These are phyloP conservation scores for Ifrita kowaldi DNA, from an alignment of 2,113 vertebrate species.

Conservation along the genomic window DNA sequence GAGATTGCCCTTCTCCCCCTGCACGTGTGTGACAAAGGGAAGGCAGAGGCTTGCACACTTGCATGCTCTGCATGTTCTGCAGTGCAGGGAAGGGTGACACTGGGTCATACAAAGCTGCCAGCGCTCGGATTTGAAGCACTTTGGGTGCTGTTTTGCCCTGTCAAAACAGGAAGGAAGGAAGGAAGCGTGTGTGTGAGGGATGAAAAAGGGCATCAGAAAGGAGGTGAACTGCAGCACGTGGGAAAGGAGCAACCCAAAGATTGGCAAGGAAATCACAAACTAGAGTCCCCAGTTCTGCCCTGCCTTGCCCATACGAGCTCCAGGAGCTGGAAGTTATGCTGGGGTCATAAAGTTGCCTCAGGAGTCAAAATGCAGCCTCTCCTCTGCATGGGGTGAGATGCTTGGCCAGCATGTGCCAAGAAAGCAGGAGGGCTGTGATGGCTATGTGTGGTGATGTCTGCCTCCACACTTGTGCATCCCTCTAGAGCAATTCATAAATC, in stretches of 20 bases:
- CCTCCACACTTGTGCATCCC: not conserved
- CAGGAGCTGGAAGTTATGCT: not conserved
- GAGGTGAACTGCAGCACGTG: not conserved
- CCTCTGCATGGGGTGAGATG: not conserved
- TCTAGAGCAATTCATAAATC: not conserved
- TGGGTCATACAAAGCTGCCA: slow-evolving; percentile 39
- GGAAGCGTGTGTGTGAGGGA: not conserved
- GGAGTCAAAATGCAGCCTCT: not conserved
- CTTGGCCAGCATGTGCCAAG: not conserved
- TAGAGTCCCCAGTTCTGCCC: not conserved
- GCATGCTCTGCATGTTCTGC: not conserved
- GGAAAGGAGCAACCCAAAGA: not conserved
- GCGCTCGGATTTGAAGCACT: not conserved
- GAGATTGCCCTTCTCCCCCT: not conserved
- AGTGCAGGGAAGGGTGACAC: not conserved
- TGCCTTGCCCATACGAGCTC: not conserved
- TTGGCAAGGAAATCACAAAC: not conserved
- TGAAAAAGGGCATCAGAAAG: not conserved
- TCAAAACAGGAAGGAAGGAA: too few species aligned
- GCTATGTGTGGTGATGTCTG: not conserved
- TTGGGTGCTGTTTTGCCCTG: not conserved
- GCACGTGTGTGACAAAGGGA: not conserved
- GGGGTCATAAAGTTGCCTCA: not conserved
- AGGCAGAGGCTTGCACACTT: not conserved
- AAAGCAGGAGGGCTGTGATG: not conserved